phyloP scores from a whole-genome alignment of 2,113 vertebrate species.

The Daubentonia madagascariensis region DNA sequence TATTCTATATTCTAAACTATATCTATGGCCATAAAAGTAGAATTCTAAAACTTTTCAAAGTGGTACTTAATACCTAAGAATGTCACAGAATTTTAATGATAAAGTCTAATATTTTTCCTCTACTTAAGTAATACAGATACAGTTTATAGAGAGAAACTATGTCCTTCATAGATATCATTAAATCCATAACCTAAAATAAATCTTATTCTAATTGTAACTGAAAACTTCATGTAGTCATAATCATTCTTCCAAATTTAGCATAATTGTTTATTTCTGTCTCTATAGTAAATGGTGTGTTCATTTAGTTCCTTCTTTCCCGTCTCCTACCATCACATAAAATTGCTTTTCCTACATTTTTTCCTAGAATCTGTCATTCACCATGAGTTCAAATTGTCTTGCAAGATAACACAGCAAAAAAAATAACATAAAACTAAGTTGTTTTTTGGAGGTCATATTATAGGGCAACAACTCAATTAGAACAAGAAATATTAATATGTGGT shows the following conservation, averaged over 20 bases:
- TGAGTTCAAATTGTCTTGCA: background rate
- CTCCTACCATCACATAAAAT: background rate
- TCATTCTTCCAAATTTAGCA: background rate
- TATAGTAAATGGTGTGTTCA: background rate
- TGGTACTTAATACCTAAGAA: background rate
- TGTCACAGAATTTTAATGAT: background rate
- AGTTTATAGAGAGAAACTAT: background rate
- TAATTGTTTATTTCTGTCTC: background rate
- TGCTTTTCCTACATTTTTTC: background rate
- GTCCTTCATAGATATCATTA: background rate
- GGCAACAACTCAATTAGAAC: background rate
- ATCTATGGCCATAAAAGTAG: background rate
- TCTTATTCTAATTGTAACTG: background rate
- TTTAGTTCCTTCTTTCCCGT: background rate
- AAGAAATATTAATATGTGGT: background rate
- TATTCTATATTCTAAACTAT: background rate
- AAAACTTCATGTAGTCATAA: background rate
- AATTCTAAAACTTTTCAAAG: constrained; percentile 26
- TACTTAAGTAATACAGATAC: background rate
- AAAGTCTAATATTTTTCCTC: background rate
- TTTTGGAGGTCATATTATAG: background rate
- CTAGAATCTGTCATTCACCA: background rate
- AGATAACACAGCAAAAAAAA: background rate
- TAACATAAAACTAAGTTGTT: background rate
- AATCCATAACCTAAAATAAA: background rate